phyloP scores from a whole-genome alignment of 2,888 invertebrate species.

The Melanostoma mellinum region DNA sequence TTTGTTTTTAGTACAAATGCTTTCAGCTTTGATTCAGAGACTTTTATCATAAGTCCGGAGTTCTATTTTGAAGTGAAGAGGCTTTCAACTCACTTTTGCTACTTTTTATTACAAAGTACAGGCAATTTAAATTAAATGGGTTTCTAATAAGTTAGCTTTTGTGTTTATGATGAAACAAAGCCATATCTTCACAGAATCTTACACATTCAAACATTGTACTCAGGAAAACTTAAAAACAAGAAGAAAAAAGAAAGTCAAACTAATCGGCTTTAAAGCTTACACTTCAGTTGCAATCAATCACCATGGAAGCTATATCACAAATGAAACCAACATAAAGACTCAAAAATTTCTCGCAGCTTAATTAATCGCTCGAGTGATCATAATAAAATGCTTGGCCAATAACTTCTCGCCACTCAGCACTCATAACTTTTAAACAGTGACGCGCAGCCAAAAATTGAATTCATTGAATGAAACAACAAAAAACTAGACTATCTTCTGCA shows the following conservation, averaged over 20 bases:
- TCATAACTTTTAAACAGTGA: conserved; percentile 19
- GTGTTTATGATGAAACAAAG: no score
- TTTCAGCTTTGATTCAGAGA: no score
- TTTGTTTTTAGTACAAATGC: no score
- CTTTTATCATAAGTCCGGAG: no score
- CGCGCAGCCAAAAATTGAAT: conserved; percentile 26
- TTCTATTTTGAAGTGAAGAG: no score
- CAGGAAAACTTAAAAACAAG: neutral
- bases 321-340: neutral
- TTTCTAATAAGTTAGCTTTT: no score
- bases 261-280: conserved; percentile 44
- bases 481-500: conserved; percentile 1
- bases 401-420: neutral
- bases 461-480: conserved; percentile 20
- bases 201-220: neutral
- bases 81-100: no score
- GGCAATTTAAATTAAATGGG: no score
- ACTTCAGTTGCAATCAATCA: conserved; percentile 45
- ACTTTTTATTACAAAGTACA: no score
- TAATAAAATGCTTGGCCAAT: conserved; percentile 25
- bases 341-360: conserved; percentile 20
- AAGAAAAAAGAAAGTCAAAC: conserved; percentile 41
- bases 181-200: no score
- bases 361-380: conserved; percentile 43
- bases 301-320: conserved; percentile 14